Conservation (phyloP, 2,797 vertebrate species). For the Oryzias dopingdopingensis region DNA sequence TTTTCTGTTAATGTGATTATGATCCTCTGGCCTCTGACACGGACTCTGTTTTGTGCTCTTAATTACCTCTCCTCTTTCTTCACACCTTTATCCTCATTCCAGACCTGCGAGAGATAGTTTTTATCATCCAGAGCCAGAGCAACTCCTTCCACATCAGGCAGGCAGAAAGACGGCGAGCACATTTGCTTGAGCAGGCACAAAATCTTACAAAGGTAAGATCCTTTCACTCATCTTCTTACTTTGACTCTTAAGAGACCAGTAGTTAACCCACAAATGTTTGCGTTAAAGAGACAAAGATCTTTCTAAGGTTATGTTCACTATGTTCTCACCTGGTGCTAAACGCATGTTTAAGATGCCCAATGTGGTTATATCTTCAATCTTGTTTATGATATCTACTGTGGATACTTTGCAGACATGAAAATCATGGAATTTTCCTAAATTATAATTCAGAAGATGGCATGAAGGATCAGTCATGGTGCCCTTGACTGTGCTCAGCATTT, state of each 20-base stretch:
- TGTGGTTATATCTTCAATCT: no score
- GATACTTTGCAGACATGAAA: slow-evolving; percentile 2
- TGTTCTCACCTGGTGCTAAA: no score
- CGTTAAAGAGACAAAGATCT: no score
- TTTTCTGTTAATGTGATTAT: slow-evolving; percentile 42
- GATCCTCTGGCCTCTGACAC: slow-evolving; percentile 35
- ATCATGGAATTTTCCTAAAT: slow-evolving; percentile 3
- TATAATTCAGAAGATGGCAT: slow-evolving; percentile 22
- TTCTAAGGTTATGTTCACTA: no score
- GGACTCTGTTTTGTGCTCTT: no score
- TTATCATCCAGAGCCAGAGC: slow-evolving; percentile 95
- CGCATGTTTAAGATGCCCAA: no score
- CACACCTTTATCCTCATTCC: slow-evolving; percentile 53
- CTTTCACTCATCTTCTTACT: slow-evolving; percentile 12
- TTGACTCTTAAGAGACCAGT: background rate
- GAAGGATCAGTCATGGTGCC: slow-evolving; percentile 41
- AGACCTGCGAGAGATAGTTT: slow-evolving; percentile 90
- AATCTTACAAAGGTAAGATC: slow-evolving; percentile 81
- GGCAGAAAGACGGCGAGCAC: slow-evolving; percentile 81
- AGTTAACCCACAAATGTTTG: no score
- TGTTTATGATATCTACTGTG: no score
- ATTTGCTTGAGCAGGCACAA: slow-evolving; percentile 83
- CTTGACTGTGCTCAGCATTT: slow-evolving; percentile 13
- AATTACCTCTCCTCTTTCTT: slow-evolving; percentile 31
- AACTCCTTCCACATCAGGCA: slow-evolving; percentile 89